Evolutionary conservation across 1,140 invertebrate species (phyloP), one percentile per base, ranked within the genome.

Genomic region (Drosophila dunni): DNA sequence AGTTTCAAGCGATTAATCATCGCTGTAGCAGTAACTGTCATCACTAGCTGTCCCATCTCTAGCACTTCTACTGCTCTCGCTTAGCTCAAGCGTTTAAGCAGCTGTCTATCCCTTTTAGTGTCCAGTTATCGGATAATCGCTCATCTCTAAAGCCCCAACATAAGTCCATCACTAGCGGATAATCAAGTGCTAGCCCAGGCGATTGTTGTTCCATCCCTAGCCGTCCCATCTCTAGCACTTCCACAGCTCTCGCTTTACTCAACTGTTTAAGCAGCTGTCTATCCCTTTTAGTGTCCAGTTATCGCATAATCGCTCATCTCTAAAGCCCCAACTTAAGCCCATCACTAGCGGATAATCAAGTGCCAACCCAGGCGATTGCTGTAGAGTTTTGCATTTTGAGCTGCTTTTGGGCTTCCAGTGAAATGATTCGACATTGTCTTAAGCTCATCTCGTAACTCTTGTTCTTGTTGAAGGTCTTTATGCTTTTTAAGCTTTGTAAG

Each of bases 401-500:
- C 42, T 63, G 57, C 57, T 66, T 51, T 34, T 36, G 57, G 48
- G 34, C 24, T 75, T 75, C 66, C 58, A 69, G 57, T 33, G 66
- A 74, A 74, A 50, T 36, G 58, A 62, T 58, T 62, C 58, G 50
- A 61, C 71, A 62, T 68, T 62, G 51, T 65, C 36, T 53, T 65
- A 15, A 13, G 57, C 38, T 71, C 44, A 68, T 33, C 65, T 20
- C 24, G 34, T 15, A 20, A 34, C 38, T 63, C 17, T 40, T 8
- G 3, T 40, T 57, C 45, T 40, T 66, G 46, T 45, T 60, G 42
- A 2, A 34, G 57, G 48, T 51, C 62, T 42, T 38, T 38, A 36
- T 48, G 13, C 48, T 48, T 56, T 76, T 72, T 54, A 71, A 85
- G 81, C 73, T 69, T 8, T 67, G 48, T 50, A 58, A 15, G 64